Evolutionary conservation across 1,140 invertebrate species (phyloP).

Genomic region (Cylas formicarius): DNA sequence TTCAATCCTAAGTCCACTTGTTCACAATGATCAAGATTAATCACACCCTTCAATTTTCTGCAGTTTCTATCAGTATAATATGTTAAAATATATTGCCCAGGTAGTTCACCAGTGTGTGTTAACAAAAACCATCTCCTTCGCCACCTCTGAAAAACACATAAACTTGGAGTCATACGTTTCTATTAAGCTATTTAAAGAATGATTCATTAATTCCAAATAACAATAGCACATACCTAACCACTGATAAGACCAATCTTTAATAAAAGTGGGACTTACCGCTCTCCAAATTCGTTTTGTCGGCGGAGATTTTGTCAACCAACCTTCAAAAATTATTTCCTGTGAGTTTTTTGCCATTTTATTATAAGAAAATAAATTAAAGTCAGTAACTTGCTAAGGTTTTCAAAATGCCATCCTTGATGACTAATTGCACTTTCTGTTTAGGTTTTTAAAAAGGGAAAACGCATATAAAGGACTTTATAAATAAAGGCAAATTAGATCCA

Average conservation of each 20-base stretch:
- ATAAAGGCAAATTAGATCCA: too few species aligned
- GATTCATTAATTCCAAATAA: slow-evolving; percentile 31
- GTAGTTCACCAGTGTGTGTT: slow-evolving; percentile 80
- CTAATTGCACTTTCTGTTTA: too few species aligned
- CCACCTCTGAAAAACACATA: slow-evolving; percentile 68
- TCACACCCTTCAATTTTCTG: slow-evolving; percentile 80
- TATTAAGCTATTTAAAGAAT: slow-evolving; percentile 24
- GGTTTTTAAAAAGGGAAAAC: too few species aligned
- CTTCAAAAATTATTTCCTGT: slow-evolving; percentile 55
- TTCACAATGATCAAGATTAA: slow-evolving; percentile 92
- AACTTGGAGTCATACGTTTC: slow-evolving; percentile 26
- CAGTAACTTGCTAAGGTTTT: too few species aligned
- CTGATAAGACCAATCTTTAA: neutral
- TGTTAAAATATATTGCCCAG: slow-evolving; percentile 86
- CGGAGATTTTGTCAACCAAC: slow-evolving; percentile 88
- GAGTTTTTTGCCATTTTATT: slow-evolving; percentile 39
- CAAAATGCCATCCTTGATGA: too few species aligned
- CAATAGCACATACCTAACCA: slow-evolving; percentile 7
- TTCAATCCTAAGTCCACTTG: slow-evolving; percentile 82
- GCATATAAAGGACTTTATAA: too few species aligned
- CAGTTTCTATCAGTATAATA: slow-evolving; percentile 86
- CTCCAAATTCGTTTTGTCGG: slow-evolving; percentile 79
- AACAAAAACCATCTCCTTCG: slow-evolving; percentile 87
- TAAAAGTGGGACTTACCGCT: slow-evolving; percentile 62
- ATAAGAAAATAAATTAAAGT: too few species aligned